Conservation (phyloP, 2,797 vertebrate species). For the Halcyon badia region DNA sequence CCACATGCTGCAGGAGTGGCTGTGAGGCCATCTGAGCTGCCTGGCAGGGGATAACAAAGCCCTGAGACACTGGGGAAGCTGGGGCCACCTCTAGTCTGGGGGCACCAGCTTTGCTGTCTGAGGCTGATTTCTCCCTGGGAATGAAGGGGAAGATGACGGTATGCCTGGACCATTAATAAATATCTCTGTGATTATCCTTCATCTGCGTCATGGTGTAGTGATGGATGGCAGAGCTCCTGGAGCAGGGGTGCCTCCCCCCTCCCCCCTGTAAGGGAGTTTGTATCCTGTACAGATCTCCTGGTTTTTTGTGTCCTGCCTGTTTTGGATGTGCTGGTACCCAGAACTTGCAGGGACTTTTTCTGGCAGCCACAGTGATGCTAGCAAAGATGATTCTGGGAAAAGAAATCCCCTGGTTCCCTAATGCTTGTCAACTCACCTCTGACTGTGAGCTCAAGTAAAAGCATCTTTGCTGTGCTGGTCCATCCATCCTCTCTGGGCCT, state of each 20-base stretch:
- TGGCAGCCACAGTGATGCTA: not conserved
- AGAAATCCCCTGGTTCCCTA: not conserved
- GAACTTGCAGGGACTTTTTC: not conserved
- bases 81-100: not conserved
- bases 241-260: not conserved
- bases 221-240: not conserved
- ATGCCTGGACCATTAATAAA: not conserved
- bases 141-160: not conserved
- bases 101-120: not conserved
- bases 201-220: not conserved
- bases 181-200: not conserved
- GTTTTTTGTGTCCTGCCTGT: not conserved
- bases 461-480: not conserved
- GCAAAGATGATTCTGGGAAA: not conserved
- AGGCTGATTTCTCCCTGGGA: not conserved
- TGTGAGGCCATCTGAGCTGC: not conserved
- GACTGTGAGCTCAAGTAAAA: not conserved
- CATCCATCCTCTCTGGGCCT: not conserved
- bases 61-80: not conserved
- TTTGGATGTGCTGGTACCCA: not conserved
- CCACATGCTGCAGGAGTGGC: not conserved
- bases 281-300: not conserved
- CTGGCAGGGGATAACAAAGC: not conserved
- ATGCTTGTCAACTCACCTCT: not conserved
- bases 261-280: not conserved